Percentiles rank a stretch among this genome's conserved stretches.
These are phyloP conservation scores for Cabera pusaria DNA, from an alignment of 2,888 invertebrate genomes.

Conservation along the genomic window DNA sequence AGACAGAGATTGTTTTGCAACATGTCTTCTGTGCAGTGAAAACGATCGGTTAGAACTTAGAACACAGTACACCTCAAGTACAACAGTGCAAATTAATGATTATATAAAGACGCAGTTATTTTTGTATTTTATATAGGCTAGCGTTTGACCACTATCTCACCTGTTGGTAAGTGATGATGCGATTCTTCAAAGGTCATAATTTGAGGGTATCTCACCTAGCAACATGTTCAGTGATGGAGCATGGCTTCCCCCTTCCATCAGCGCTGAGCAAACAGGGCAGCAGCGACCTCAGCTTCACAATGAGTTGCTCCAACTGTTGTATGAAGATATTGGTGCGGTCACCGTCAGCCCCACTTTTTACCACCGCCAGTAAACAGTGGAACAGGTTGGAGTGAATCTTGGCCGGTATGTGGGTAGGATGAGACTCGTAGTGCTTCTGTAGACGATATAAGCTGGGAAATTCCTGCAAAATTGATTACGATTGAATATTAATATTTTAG, in stretches of 20 bases:
- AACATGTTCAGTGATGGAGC: constrained; percentile 65
- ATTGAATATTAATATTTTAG: no score
- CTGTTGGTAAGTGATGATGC: no score
- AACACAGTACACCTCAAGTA: no score
- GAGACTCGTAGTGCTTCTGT: constrained; percentile 68
- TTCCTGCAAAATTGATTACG: constrained; percentile 53
- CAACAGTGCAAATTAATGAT: no score
- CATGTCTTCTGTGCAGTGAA: no score
- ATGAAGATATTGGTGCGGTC: constrained; percentile 63
- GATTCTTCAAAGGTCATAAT: no score
- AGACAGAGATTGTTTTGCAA: no score
- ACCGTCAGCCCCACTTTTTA: constrained; percentile 56
- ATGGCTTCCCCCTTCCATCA: constrained; percentile 46
- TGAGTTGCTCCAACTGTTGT: constrained; percentile 65
- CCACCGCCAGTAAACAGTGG: constrained; percentile 66
- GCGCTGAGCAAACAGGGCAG: constrained; percentile 62
- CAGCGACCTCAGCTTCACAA: constrained; percentile 60
- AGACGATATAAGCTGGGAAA: constrained; percentile 66
- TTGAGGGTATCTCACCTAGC: constrained; percentile 65
- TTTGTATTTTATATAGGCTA: no score
- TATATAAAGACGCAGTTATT: no score
- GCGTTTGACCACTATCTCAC: no score
- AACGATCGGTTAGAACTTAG: no score
- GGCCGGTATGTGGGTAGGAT: constrained; percentile 67
- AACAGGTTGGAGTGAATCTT: constrained; percentile 67